Base-by-base conservation (phyloP, 2,797 vertebrate species). In the Crenuchus spilurus region DNA sequence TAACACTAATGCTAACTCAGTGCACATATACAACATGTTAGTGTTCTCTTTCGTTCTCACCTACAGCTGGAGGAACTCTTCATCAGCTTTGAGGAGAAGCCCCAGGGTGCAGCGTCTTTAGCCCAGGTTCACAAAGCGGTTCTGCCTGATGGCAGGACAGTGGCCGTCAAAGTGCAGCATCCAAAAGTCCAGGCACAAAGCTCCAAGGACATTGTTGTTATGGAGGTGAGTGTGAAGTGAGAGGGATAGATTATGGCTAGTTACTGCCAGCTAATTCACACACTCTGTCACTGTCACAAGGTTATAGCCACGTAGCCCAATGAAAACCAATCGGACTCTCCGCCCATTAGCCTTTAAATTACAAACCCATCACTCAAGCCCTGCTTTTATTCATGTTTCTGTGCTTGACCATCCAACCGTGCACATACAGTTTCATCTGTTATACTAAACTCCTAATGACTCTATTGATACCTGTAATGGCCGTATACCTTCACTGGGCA, bases 101-200 rank as follows among this genome's bases (percentile, higher is more conserved):
- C 97, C 16, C 85, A 95, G 76, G 97, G 97, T 46, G 94, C 96
- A 0, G 97, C 97, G 3, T 99, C 97, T 0, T 90, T 99, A 84
- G 97, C 97, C 22, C 97, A 99, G 91, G 97, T 99, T 72, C 97
- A 99, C 86, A 96, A 94, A 84, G 97, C 96, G 0, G 94, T 98
- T 79, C 87, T 99, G 67, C 91, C 75, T 66, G 95, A 99, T 63
- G 97, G 97, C 28, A 93, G 90, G 77, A 96, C 91, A 0, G 97
- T 99, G 82, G 97, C 97, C 0, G 94, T 99, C 79, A 99, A 99
- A 88, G 94, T 99, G 62, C 97, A 99, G 82, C 97, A 99, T 85
- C 96, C 96, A 0, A 99, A 98, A 83, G 97, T 99, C 30, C 95
- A 94, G 83, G 82, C 82, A 26, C 97, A 99, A 87, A 97, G 96